Conservation (phyloP, 2,113 vertebrate species). For the Atherinomorus stipes region DNA sequence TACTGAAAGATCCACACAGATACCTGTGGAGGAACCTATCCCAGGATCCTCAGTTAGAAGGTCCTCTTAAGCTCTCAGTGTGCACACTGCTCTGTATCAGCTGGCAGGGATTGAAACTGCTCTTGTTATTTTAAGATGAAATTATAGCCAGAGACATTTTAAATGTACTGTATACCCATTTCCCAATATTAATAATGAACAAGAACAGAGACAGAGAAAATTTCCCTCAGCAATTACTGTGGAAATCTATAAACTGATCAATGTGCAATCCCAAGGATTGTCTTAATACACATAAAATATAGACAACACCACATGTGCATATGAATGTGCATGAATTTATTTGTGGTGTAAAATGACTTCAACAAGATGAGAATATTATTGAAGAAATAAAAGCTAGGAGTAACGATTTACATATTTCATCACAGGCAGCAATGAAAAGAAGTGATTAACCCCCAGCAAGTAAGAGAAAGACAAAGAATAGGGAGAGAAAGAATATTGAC, state of each 20-base stretch:
- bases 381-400: conserved; percentile 75
- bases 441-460: conserved; percentile 60
- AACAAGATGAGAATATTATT: conserved; percentile 79
- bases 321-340: conserved; percentile 73
- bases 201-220: conserved; percentile 77
- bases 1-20: conserved; percentile 70
- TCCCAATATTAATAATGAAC: conserved; percentile 85
- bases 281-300: conserved; percentile 84
- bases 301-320: conserved; percentile 63
- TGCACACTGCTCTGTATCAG: conserved; percentile 18
- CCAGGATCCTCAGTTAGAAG: conserved; percentile 43
- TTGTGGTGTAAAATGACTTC: conserved; percentile 76
- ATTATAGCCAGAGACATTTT: conserved; percentile 72
- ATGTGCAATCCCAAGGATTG: conserved; percentile 85
- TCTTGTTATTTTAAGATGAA: conserved; percentile 66
- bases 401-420: conserved; percentile 85
- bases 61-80: conserved; percentile 43
- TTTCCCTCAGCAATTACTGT: conserved; percentile 84
- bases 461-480: conserved; percentile 13
- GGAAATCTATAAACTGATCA: conserved; percentile 85
- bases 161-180: conserved; percentile 73
- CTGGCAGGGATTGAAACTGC: conserved; percentile 60
- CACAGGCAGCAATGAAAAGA: conserved; percentile 64
- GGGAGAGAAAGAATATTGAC: conserved; percentile 54
- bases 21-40: conserved; percentile 56